Percentiles rank a stretch among this genome's conserved stretches.
These are phyloP conservation scores for Sylvilagus bachmani DNA, from an alignment of 2,113 vertebrate genomes.

Conservation along the genomic window DNA sequence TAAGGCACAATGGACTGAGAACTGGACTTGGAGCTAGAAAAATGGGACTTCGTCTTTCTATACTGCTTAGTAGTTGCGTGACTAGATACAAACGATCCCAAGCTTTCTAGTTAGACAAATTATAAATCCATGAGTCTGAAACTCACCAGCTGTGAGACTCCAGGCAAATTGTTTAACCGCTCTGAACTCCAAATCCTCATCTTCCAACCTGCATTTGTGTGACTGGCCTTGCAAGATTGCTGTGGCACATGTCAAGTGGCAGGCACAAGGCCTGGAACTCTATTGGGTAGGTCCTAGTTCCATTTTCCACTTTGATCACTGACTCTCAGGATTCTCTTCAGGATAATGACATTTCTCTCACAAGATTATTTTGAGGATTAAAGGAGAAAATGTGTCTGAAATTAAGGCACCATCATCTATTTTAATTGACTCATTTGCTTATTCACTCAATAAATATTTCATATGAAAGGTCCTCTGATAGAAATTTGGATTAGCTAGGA, in stretches of 20 bases:
- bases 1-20: not conserved
- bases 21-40: not conserved
- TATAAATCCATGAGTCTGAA: not conserved
- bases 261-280: not conserved
- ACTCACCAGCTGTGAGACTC: not conserved
- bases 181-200: not conserved
- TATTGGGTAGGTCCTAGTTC: not conserved
- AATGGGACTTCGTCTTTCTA: not conserved
- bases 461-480: not conserved
- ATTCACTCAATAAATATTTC: slow-evolving; percentile 1
- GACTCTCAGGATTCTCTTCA: slow-evolving; percentile 16
- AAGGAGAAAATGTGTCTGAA: slow-evolving; percentile 32
- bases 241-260: too few species aligned
- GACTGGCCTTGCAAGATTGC: not conserved
- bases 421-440: slow-evolving; percentile 38
- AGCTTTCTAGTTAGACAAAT: not conserved
- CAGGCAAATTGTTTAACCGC: not conserved
- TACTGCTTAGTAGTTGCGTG: not conserved
- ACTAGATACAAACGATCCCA: not conserved
- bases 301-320: not conserved
- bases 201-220: not conserved
- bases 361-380: slow-evolving; percentile 38
- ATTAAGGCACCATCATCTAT: slow-evolving; percentile 16
- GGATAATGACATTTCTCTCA: not conserved
- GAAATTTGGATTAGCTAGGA: too few species aligned